phyloP scores from a whole-genome alignment of 2,113 vertebrate genomes.

The Daubentonia madagascariensis region DNA sequence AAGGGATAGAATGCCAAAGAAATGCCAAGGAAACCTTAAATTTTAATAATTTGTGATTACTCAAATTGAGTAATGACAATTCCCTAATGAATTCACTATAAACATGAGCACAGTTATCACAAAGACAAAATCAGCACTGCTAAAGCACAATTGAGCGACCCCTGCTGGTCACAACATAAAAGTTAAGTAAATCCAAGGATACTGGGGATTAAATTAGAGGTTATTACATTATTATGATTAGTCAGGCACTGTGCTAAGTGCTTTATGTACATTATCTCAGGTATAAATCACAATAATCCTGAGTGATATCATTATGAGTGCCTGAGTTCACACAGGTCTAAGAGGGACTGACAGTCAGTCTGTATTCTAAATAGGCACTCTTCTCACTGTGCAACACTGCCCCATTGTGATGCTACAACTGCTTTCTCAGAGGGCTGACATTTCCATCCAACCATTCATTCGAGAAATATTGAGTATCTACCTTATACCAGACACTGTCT shows the following conservation, averaged over 20 bases:
- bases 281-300: background rate
- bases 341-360: background rate
- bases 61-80: background rate
- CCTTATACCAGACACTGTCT: background rate
- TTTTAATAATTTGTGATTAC: conserved; percentile 21
- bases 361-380: background rate
- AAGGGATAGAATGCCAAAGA: background rate
- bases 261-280: background rate
- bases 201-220: background rate
- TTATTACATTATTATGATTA: background rate
- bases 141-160: background rate
- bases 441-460: background rate
- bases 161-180: conserved; percentile 45
- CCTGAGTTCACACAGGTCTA: background rate
- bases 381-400: background rate
- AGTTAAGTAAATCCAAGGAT: background rate
- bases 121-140: background rate
- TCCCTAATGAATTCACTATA: background rate
- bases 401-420: background rate
- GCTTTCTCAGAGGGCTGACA: background rate
- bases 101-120: background rate
- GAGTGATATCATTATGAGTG: background rate
- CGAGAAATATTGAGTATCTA: background rate
- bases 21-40: background rate
- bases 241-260: background rate